phyloP scores from a whole-genome alignment of 1,140 invertebrate genomes.

The Scaptomyza montana region DNA sequence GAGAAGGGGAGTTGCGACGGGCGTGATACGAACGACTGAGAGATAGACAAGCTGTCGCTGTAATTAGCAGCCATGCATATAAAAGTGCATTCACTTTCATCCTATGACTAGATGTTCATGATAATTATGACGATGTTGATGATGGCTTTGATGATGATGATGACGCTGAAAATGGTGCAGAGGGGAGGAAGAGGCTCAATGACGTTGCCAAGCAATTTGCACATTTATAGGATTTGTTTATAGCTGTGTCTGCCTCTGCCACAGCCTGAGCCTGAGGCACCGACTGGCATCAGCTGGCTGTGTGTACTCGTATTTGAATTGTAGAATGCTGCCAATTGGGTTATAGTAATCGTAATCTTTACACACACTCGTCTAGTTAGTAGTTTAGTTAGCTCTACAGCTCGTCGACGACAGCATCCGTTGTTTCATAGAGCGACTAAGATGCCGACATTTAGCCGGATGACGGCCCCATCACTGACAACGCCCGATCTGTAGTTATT shows the following conservation, averaged over 20 bases:
- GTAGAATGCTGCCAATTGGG: constrained; percentile 62
- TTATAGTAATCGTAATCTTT: constrained; percentile 77
- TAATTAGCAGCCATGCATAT: constrained; percentile 78
- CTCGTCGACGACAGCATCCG: constrained; percentile 27
- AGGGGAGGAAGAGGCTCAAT: constrained; percentile 44
- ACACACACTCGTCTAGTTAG: constrained; percentile 40
- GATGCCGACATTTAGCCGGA: constrained; percentile 55
- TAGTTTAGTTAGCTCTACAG: constrained; percentile 27
- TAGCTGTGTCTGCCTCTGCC: constrained; percentile 31
- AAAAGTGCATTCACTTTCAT: constrained; percentile 81
- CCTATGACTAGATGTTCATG: constrained; percentile 49
- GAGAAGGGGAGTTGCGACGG: not conserved
- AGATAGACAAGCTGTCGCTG: constrained; percentile 74
- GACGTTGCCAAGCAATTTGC: constrained; percentile 73
- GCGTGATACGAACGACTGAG: constrained; percentile 13
- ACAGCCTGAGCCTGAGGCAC: not conserved
- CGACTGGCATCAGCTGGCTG: not conserved
- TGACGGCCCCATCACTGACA: constrained; percentile 51
- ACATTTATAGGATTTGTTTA: constrained; percentile 80
- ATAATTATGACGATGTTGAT: constrained; percentile 22
- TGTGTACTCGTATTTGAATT: constrained; percentile 22
- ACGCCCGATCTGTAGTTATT: constrained; percentile 8
- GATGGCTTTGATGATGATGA: constrained; percentile 18
- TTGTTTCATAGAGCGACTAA: constrained; percentile 15
- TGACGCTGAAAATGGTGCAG: constrained; percentile 26